Base-by-base conservation (phyloP, 2,113 vertebrate genomes). In the Otolemur garnettii region DNA sequence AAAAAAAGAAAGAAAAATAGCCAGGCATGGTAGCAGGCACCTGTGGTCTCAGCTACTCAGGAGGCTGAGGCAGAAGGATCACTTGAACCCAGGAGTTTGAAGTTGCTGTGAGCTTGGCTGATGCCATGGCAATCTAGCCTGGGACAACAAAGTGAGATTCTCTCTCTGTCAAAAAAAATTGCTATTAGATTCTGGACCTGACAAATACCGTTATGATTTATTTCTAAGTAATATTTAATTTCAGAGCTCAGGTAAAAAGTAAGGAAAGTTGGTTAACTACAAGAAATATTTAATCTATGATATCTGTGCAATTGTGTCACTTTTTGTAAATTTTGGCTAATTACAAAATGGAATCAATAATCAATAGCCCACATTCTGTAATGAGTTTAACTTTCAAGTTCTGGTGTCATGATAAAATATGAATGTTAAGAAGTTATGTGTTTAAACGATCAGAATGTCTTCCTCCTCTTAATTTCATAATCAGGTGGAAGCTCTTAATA, bases 141-240 rank as follows among this genome's bases (percentile, higher is more conserved):
- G 45, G 45, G 45, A 50, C 7, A 50, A 50, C 45, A 50, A 50
- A 50, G 45, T 50, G 45, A 50, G 45, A 50, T 10, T 50, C 8
- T 50, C 8, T 50, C 45, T 50, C 45, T 9, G 10, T 9, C 8
- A 50, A 50, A 8, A 50, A 50, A 50, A 50, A 50, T 10, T 77
- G 45, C 85, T 66, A 4, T 86, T 57, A 90, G 45, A 87, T 87
- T 94, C 55, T 72, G 7, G 26, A 82, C 30, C 60, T 81, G 59
- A 85, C 7, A 92, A 50, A 64, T 69, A 89, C 26, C n/a, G 18
- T 86, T 55, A 33, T n/a, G 87, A 92, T 81, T 55, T 50, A 71
- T 35, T 87, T 93, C 57, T 53, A 90, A 82, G 38, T 87, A 87
- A 82, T 45, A 87, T 18, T 53, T 77, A 93, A 93, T 45, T 93